phyloP scores from a whole-genome alignment of 2,113 vertebrate species.

The Ptyas mucosa region DNA sequence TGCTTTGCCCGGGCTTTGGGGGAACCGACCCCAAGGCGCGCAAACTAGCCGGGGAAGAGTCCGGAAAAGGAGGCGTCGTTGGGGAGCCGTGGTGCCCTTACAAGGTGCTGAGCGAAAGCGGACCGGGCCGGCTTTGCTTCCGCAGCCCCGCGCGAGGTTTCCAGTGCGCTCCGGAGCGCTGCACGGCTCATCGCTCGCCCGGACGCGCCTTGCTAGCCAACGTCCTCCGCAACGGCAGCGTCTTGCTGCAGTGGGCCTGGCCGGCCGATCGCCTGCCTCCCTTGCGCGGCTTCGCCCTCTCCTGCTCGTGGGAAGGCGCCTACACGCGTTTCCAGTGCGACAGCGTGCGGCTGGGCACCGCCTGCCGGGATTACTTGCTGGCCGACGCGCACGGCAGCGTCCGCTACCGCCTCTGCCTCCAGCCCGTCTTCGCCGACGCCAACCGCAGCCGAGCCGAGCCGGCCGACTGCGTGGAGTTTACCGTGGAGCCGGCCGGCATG shows the following conservation, averaged over 20 bases:
- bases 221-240: slow-evolving; percentile 85
- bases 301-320: slow-evolving; percentile 94
- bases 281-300: slow-evolving; percentile 78
- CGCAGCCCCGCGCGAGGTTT: slow-evolving; percentile 75
- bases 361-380: slow-evolving; percentile 88
- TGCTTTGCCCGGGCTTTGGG: background rate
- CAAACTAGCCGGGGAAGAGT: background rate
- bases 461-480: slow-evolving; percentile 87
- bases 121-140: slow-evolving; percentile 79
- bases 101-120: slow-evolving; percentile 69
- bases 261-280: background rate
- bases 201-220: slow-evolving; percentile 79
- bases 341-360: slow-evolving; percentile 80
- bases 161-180: slow-evolving; percentile 72
- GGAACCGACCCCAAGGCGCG: background rate
- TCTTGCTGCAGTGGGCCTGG: slow-evolving; percentile 86
- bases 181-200: slow-evolving; percentile 72
- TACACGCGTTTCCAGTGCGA: slow-evolving; percentile 91
- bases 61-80: background rate
- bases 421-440: slow-evolving; percentile 46
- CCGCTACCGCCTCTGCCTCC: slow-evolving; percentile 89
- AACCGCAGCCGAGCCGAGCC: slow-evolving; percentile 30
- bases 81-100: slow-evolving; percentile 69
- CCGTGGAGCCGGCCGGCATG: slow-evolving; percentile 83
- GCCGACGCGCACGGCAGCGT: slow-evolving; percentile 86